Percentiles rank a stretch among this genome's conserved stretches.
These are phyloP conservation scores for Altica lythri DNA, from an alignment of 2,888 invertebrate genomes.

Conservation along the genomic window DNA sequence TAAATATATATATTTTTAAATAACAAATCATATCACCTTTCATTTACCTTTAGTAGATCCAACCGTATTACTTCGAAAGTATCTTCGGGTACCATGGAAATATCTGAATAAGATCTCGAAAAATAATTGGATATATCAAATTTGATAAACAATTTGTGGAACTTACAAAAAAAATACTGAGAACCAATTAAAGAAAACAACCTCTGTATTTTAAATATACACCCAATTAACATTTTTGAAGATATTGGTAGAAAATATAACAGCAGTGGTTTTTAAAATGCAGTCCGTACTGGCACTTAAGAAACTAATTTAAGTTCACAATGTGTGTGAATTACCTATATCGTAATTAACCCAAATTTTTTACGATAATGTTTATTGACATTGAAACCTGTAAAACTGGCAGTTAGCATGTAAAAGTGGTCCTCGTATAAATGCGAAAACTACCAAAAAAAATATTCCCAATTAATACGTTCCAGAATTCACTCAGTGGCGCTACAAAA, in stretches of 20 bases:
- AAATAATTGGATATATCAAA: too few relatives aligned
- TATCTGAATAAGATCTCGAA: too few relatives aligned
- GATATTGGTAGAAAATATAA: not conserved
- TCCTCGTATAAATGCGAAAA: constrained; percentile 17
- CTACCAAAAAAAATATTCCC: constrained; percentile 32
- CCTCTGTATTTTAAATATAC: too few relatives aligned
- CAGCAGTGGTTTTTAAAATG: constrained; percentile 1
- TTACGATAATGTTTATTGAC: constrained; percentile 22
- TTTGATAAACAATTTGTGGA: too few relatives aligned
- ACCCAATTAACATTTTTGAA: too few relatives aligned
- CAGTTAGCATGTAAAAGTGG: constrained; percentile 22
- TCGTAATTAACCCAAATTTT: constrained; percentile 26
- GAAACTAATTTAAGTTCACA: constrained; percentile 5
- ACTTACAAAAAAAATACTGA: too few relatives aligned
- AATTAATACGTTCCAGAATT: constrained; percentile 45
- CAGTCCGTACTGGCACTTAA: constrained; percentile 2
- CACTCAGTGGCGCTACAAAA: not conserved
- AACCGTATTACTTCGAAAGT: too few relatives aligned
- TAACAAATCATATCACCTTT: too few relatives aligned
- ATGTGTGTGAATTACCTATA: constrained; percentile 13
- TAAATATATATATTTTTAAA: too few relatives aligned
- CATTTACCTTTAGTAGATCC: too few relatives aligned
- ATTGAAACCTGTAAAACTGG: constrained; percentile 21
- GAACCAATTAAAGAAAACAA: too few relatives aligned
- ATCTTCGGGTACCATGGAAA: too few relatives aligned